Percentiles rank a stretch among this genome's conserved stretches.
These are phyloP conservation scores for Acleris literana DNA, from an alignment of 2,888 invertebrate genomes.

Conservation along the genomic window DNA sequence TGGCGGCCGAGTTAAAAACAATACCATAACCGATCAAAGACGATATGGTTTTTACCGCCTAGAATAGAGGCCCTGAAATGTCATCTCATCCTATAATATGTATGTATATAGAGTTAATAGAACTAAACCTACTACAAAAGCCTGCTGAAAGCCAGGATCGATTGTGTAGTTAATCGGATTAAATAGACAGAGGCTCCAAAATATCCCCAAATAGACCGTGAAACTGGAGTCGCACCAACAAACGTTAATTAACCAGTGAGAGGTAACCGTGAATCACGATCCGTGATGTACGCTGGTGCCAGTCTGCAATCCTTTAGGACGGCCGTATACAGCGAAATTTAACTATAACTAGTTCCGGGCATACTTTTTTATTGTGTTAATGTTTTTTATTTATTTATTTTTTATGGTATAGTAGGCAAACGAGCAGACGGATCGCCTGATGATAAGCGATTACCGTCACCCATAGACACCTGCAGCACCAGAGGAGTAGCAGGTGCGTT, in stretches of 20 bases:
- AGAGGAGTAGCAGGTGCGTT: no score
- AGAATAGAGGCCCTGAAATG: background rate
- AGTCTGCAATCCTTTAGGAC: constrained; percentile 11
- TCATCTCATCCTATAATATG: background rate
- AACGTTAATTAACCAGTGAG: constrained; percentile 28
- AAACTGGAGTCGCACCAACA: constrained; percentile 16
- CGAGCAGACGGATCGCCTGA: no score
- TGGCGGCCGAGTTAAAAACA: no score
- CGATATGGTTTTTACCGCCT: no score
- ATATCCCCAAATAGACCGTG: constrained; percentile 23
- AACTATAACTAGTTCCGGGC: constrained; percentile 14
- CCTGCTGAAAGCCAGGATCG: constrained; percentile 1
- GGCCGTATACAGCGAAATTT: constrained; percentile 17
- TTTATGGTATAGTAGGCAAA: no score
- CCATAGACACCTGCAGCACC: no score
- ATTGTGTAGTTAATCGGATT: constrained; percentile 9
- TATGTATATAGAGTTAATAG: background rate
- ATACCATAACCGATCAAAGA: no score
- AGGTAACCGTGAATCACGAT: constrained; percentile 4
- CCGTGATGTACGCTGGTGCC: constrained; percentile 12
- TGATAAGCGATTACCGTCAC: no score
- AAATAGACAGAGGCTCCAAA: constrained; percentile 11
- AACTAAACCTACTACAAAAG: background rate
- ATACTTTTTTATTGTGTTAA: constrained; percentile 2
- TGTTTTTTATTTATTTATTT: no score